phyloP scores from a whole-genome alignment of 2,797 vertebrate species.

The Rhinella marina region DNA sequence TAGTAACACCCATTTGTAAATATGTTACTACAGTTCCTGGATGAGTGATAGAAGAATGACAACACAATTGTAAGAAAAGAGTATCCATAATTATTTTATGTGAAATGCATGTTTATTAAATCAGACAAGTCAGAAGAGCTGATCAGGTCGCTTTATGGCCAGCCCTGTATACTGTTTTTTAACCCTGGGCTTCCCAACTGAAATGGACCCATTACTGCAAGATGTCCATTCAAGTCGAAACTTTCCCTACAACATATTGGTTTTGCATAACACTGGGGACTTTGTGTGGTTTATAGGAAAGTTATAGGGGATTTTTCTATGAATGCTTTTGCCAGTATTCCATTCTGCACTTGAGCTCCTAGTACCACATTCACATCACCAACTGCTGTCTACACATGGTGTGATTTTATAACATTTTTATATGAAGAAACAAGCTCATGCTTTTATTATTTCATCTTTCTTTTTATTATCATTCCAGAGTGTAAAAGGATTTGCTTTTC shows the following conservation, averaged over 20 bases:
- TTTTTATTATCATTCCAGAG: slow-evolving; percentile 44
- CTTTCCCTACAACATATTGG: not conserved
- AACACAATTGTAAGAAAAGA: not conserved
- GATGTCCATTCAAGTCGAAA: not conserved
- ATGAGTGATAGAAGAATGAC: no score
- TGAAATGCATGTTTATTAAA: not conserved
- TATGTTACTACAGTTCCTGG: no score
- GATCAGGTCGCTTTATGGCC: not conserved
- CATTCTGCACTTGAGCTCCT: not conserved
- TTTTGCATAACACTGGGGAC: no score
- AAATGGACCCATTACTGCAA: not conserved
- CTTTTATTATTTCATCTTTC: slow-evolving; percentile 7
- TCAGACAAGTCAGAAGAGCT: not conserved
- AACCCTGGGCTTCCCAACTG: no score
- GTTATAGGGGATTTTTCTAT: not conserved
- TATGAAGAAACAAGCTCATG: not conserved
- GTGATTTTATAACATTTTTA: slow-evolving; percentile 7
- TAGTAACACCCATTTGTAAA: no score
- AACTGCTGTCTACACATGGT: not conserved
- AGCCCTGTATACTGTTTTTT: no score
- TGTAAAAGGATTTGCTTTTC: slow-evolving; percentile 42
- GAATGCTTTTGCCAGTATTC: no score
- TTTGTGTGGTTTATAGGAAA: not conserved
- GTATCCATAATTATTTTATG: not conserved
- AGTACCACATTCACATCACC: not conserved